phyloP scores from a whole-genome alignment of 2,888 invertebrate genomes.

The Caenorhabditis japonica region DNA sequence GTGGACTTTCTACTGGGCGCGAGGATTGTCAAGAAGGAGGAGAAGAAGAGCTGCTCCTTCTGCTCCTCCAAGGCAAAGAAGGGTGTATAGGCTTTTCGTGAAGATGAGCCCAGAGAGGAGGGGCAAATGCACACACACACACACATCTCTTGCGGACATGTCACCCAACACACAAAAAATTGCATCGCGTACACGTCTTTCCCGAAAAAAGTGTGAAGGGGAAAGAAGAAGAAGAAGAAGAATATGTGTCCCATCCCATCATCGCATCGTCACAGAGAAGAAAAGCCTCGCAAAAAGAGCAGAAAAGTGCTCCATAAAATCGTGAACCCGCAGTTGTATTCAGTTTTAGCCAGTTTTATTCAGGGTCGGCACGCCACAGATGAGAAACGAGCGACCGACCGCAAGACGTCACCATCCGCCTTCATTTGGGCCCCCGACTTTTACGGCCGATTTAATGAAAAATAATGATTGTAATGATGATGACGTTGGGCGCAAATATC shows the following conservation, averaged over 20 bases:
- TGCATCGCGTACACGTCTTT: constrained; percentile 23
- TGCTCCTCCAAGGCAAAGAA: neutral
- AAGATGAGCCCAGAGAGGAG: neutral
- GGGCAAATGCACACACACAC: constrained; percentile 3
- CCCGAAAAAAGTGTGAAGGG: constrained; percentile 37
- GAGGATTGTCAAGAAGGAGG: neutral
- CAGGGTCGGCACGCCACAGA: neutral
- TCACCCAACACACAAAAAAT: constrained; percentile 18
- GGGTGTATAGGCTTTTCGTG: no score
- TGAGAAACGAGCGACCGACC: constrained; percentile 4
- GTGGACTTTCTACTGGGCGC: constrained; percentile 7
- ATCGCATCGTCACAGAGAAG: no score
- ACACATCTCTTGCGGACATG: neutral
- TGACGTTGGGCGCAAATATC: neutral
- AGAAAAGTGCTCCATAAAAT: constrained; percentile 26
- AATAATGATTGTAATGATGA: constrained; percentile 6
- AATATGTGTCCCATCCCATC: constrained; percentile 11
- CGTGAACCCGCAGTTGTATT: constrained; percentile 7
- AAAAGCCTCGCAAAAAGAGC: neutral
- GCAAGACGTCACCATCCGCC: neutral
- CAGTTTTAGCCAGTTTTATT: neutral
- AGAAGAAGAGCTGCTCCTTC: neutral
- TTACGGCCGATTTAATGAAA: constrained; percentile 51
- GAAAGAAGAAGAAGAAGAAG: neutral
- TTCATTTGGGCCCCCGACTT: constrained; percentile 6